phyloP scores from a whole-genome alignment of 2,888 invertebrate species.

The Unio pictorum region DNA sequence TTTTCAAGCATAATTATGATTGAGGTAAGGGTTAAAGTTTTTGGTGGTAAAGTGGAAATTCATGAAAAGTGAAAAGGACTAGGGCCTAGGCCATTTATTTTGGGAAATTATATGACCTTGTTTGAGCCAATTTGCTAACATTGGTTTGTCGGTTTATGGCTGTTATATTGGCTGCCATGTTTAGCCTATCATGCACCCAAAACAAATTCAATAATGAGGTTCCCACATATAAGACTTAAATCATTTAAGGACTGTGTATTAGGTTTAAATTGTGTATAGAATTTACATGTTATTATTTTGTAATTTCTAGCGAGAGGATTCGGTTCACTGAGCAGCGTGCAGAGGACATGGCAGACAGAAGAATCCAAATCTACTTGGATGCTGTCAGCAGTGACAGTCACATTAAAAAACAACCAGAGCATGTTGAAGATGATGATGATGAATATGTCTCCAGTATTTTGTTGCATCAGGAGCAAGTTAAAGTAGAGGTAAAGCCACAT shows the following conservation, averaged over 20 bases:
- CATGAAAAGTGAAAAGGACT: too few relatives aligned
- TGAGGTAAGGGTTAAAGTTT: too few relatives aligned
- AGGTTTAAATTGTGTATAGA: too few relatives aligned
- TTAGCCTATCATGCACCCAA: background rate
- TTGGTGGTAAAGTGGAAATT: too few relatives aligned
- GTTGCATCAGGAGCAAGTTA: constrained; percentile 55
- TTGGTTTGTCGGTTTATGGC: too few relatives aligned
- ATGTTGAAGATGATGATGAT: constrained; percentile 57
- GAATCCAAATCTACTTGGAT: constrained; percentile 49
- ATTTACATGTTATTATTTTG: constrained; percentile 2
- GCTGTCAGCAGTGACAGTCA: constrained; percentile 28
- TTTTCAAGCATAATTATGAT: too few relatives aligned
- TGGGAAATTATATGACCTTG: too few relatives aligned
- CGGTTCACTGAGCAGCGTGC: constrained; percentile 40
- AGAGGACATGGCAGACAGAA: constrained; percentile 54
- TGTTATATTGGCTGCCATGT: too few relatives aligned
- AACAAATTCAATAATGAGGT: background rate
- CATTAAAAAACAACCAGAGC: constrained; percentile 14
- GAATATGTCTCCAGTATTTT: constrained; percentile 61
- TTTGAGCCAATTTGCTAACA: too few relatives aligned
- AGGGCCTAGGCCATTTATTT: too few relatives aligned
- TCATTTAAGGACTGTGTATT: background rate
- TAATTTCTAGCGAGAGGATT: constrained; percentile 42
- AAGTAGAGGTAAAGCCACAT: constrained; percentile 47
- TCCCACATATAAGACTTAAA: background rate